Evolutionary conservation across 2,113 vertebrate species (phyloP).

Genomic region (Odocoileus hemionus): DNA sequence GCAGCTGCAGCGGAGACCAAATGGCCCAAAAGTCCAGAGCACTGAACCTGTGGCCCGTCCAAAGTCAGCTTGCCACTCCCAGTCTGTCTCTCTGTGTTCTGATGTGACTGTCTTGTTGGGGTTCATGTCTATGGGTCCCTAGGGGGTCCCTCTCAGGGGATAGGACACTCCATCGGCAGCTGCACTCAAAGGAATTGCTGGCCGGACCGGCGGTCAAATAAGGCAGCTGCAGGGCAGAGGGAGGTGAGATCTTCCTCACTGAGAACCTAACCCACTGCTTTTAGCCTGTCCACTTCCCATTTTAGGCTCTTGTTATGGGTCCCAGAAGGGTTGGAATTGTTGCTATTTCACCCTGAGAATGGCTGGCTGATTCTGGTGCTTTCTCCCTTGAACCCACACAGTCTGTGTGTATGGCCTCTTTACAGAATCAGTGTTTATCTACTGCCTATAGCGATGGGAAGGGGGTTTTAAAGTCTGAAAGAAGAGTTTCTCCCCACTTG

Average conservation of each 20-base stretch:
- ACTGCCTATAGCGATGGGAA: not conserved
- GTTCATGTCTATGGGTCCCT: not conserved
- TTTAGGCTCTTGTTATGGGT: not conserved
- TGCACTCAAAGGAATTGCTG: not conserved
- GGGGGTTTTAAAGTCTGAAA: not conserved
- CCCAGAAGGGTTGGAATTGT: not conserved
- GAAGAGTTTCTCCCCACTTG: not conserved
- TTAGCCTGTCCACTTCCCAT: not conserved
- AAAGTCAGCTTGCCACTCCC: not conserved
- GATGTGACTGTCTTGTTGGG: not conserved
- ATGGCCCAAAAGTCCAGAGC: not conserved
- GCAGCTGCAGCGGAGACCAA: not conserved
- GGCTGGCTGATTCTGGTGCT: not conserved
- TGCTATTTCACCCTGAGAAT: not conserved
- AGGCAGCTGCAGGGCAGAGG: not conserved
- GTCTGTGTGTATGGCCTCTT: not conserved
- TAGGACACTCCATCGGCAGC: not conserved
- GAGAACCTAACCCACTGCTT: no score
- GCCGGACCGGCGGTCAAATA: not conserved
- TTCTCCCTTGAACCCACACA: not conserved
- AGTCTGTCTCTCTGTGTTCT: not conserved
- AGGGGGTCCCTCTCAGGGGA: not conserved
- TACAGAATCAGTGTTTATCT: accelerated
- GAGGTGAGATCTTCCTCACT: not conserved
- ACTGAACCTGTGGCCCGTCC: not conserved